These are phyloP conservation scores for Odontomyia ornata DNA, from an alignment of 2,888 invertebrate species.

Conservation along the genomic window DNA sequence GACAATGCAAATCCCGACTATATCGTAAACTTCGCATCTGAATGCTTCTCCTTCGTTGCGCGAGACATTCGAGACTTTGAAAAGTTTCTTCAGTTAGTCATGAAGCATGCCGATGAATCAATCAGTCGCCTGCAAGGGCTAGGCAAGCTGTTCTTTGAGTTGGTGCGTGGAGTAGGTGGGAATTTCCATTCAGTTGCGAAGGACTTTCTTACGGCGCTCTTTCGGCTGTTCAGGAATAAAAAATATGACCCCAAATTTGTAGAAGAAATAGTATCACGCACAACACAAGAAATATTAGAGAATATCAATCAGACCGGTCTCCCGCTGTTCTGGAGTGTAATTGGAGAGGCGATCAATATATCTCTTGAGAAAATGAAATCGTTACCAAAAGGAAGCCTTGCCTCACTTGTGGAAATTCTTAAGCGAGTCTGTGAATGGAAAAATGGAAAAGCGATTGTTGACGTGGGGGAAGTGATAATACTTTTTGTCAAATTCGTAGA, in stretches of 20 bases:
- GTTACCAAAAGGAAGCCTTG: conserved; percentile 50
- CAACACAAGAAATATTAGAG: conserved; percentile 71
- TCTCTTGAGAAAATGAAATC: conserved; percentile 9
- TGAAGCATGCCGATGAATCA: conserved; percentile 73
- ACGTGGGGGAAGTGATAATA: conserved; percentile 70
- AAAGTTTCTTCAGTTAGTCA: conserved; percentile 74
- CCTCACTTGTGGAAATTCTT: conserved; percentile 68
- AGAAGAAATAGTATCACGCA: conserved; percentile 73
- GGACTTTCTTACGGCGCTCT: conserved; percentile 73
- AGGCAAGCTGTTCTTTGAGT: conserved; percentile 88
- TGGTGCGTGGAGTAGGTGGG: conserved; percentile 81
- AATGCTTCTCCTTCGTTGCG: conserved; percentile 94
- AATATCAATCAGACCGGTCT: conserved; percentile 72
- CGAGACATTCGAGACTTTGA: conserved; percentile 85
- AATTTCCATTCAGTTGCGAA: conserved; percentile 87
- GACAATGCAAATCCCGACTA: conserved; percentile 79
- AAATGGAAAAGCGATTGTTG: conserved; percentile 71
- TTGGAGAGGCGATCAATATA: conserved; percentile 61
- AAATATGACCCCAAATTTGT: conserved; percentile 57
- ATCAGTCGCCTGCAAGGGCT: conserved; percentile 80
- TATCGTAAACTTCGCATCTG: conserved; percentile 92
- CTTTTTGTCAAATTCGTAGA: conserved; percentile 63
- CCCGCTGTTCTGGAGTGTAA: conserved; percentile 72
- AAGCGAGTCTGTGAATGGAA: conserved; percentile 72
- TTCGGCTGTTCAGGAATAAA: conserved; percentile 70